phyloP scores from a whole-genome alignment of 2,113 vertebrate species.

The Morone saxatilis region DNA sequence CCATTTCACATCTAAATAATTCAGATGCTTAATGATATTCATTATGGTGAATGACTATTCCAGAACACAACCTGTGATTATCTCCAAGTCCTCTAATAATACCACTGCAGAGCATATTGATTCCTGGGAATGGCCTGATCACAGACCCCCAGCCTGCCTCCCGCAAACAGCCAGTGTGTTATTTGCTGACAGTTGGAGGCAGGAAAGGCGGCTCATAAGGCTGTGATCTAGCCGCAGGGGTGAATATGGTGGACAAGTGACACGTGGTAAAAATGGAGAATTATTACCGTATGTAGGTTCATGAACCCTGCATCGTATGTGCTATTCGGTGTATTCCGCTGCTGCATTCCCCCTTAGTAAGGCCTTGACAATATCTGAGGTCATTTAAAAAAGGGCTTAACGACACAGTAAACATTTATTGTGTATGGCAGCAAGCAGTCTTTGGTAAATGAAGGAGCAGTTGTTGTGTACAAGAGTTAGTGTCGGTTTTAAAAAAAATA shows the following conservation, averaged over 20 bases:
- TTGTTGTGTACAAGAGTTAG: conserved; percentile 24
- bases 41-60: conserved; percentile 65
- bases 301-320: background rate
- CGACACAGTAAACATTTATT: conserved; percentile 63
- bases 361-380: conserved; percentile 16
- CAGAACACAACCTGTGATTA: conserved; percentile 66
- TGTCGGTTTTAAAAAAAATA: conserved; percentile 27
- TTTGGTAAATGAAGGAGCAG: conserved; percentile 40
- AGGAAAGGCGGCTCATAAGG: conserved; percentile 20
- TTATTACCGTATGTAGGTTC: conserved; percentile 20
- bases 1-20: conserved; percentile 66
- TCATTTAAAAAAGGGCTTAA: conserved; percentile 48
- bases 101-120: conserved; percentile 70
- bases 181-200: conserved; percentile 43
- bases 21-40: conserved; percentile 67
- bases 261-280: conserved; percentile 15
- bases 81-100: conserved; percentile 60
- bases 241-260: conserved; percentile 29
- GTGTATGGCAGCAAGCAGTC: conserved; percentile 42
- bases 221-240: conserved; percentile 24
- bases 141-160: conserved; percentile 26
- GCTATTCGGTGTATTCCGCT: background rate
- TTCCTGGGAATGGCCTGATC: conserved; percentile 58
- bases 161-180: conserved; percentile 39
- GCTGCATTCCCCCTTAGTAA: background rate